Conservation (phyloP, 2,797 vertebrate genomes). For the Delichon dasypus region DNA sequence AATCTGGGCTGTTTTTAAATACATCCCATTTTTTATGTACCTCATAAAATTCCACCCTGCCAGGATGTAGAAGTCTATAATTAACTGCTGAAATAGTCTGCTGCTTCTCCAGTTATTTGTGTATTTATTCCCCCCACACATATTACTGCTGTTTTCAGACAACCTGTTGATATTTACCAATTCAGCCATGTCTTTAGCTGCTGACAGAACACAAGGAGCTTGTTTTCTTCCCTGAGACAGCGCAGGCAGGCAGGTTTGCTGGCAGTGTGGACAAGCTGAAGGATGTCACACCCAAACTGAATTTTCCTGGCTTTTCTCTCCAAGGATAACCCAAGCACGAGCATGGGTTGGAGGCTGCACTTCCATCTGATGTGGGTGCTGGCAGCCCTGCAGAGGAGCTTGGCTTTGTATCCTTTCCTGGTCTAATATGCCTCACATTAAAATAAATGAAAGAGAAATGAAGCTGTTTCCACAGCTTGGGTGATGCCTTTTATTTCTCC, state of each 20-base stretch:
- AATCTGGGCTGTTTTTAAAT: background rate
- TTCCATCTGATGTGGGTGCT: background rate
- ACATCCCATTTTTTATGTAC: background rate
- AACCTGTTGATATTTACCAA: slow-evolving; percentile 4
- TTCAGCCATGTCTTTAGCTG: background rate
- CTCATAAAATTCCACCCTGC: background rate
- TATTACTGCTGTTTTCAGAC: background rate
- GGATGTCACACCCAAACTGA: background rate
- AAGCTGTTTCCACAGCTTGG: background rate
- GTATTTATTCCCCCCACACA: background rate
- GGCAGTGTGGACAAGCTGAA: background rate
- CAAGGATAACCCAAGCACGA: background rate
- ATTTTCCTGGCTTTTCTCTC: background rate
- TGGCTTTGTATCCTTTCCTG: background rate
- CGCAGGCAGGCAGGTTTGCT: background rate
- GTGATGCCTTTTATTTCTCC: background rate
- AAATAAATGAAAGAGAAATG: background rate
- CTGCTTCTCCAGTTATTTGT: slow-evolving; percentile 16
- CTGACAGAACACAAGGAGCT: background rate
- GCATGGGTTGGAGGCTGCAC: fast-evolving
- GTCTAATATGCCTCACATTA: background rate
- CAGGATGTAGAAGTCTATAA: background rate
- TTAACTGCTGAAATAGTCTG: background rate
- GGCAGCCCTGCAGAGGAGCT: background rate
- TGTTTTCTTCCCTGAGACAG: background rate